Evolutionary conservation across 2,888 invertebrate genomes (phyloP), one percentile per base, ranked within the genome.

Genomic region (Nebria salina): DNA sequence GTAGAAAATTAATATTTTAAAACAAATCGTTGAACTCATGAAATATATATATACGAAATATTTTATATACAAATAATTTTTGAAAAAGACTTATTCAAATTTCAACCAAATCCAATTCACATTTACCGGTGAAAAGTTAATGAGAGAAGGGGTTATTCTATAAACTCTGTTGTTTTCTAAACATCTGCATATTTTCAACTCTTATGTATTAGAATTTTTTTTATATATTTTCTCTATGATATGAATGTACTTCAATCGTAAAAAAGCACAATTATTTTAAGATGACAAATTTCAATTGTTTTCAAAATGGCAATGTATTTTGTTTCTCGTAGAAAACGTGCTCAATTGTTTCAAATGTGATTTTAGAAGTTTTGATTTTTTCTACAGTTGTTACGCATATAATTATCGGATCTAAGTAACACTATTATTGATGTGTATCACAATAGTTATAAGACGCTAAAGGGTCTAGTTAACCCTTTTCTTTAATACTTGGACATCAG

Each of bases 341-440:
- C 70, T 70, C 15, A 70, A 70, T 70, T 54, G 54, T 54, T 70
- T 70, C 70, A 70, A 54, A 70, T 66, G 66, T 20, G 66, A 66
- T 66, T 66, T 11, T 66, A 66, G 25, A 66, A 66, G 15, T 66
- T 66, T 25, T 25, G 15, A 70, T 25, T 70, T 70, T 25, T 70
- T 5, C 70, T 70, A 70, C n/a, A 20, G 34, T 34, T 66, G 66
- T 1, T 70, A 70, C 70, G 70, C 15, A 26, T 70, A 70, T 26
- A 34, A 25, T 54, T 26, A 70, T 70, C 70, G 70, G 25, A 70
- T 70, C 70, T 70, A 70, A 26, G 11, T 26, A 25, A 65, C 65
- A 66, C 66, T 66, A 70, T 70, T 70, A 70, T 70, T 70, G 70
- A 70, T 70, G 70, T 70, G 70, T 70, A 70, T 70, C 70, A 70